phyloP scores from a whole-genome alignment of 2,888 invertebrate genomes.

The Escarpia spicata region DNA sequence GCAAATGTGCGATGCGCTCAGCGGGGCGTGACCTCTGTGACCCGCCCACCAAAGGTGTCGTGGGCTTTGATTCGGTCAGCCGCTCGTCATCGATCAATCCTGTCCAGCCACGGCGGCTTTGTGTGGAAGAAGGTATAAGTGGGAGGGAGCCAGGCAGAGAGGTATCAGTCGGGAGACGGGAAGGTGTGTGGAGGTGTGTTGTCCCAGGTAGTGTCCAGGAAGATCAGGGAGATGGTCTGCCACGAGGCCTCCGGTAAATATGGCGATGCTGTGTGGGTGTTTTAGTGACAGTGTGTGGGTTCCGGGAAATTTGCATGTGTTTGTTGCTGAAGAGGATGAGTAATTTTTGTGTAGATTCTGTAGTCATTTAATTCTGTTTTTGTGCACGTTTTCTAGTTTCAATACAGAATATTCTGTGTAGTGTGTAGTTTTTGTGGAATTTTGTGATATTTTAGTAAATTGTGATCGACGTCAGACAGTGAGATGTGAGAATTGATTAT shows the following conservation, averaged over 20 bases:
- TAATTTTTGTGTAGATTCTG: too few relatives aligned
- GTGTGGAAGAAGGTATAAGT: not conserved
- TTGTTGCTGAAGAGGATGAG: too few relatives aligned
- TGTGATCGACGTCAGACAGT: too few relatives aligned
- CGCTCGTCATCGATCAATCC: not conserved
- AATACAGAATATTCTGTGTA: too few relatives aligned
- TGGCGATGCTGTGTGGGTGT: not conserved
- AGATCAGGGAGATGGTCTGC: not conserved
- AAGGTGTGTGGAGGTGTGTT: not conserved
- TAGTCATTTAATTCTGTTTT: too few relatives aligned
- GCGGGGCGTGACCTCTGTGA: not conserved
- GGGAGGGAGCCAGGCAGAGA: not conserved
- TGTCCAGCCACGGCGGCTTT: not conserved
- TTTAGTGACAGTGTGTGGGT: not conserved
- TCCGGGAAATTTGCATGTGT: too few relatives aligned
- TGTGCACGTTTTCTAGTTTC: too few relatives aligned
- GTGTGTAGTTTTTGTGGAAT: too few relatives aligned
- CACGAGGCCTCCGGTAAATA: not conserved
- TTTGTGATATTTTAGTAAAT: too few relatives aligned
- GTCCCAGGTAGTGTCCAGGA: not conserved
- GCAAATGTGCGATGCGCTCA: not conserved
- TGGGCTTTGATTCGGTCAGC: not conserved
- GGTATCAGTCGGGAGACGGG: not conserved
- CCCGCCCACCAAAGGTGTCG: constrained; percentile 16
- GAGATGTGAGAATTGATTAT: too few relatives aligned